Conservation (phyloP, 2,797 vertebrate genomes). For the Gymnocypris eckloni region DNA sequence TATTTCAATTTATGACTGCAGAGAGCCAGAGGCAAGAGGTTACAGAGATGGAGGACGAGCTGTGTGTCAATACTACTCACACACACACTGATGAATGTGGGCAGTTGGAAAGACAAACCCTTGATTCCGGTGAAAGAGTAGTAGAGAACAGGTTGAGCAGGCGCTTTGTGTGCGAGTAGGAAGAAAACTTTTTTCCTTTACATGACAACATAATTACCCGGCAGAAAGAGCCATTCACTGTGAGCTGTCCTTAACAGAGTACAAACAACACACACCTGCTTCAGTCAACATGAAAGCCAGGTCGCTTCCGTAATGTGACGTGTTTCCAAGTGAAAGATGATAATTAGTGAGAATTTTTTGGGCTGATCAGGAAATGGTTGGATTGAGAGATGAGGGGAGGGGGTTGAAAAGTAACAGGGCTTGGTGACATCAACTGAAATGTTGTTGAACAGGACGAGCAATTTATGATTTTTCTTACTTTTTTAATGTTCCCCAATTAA, state of each 20-base stretch:
- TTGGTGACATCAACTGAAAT: background rate
- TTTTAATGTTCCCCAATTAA: background rate
- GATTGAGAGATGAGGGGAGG: background rate
- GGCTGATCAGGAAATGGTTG: background rate
- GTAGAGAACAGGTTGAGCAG: constrained; percentile 49
- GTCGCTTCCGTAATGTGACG: background rate
- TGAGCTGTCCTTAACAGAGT: constrained; percentile 63
- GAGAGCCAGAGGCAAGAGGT: constrained; percentile 35
- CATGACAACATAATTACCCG: constrained; percentile 49
- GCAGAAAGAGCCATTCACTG: constrained; percentile 6
- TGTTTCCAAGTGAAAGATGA: background rate
- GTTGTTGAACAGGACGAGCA: background rate
- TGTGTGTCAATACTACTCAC: constrained; percentile 7
- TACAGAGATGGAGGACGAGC: constrained; percentile 11
- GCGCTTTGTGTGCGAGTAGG: constrained; percentile 3
- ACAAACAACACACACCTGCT: constrained; percentile 30
- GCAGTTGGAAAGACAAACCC: constrained; percentile 23
- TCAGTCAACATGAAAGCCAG: background rate
- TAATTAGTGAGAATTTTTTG: background rate
- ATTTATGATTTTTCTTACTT: background rate
- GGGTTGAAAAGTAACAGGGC: background rate
- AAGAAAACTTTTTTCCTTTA: constrained; percentile 45
- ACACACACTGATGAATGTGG: background rate
- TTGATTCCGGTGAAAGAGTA: constrained; percentile 16
- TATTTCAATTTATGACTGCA: constrained; percentile 4